Conservation (phyloP, 2,797 vertebrate species). For the Sciurus vulgaris region DNA sequence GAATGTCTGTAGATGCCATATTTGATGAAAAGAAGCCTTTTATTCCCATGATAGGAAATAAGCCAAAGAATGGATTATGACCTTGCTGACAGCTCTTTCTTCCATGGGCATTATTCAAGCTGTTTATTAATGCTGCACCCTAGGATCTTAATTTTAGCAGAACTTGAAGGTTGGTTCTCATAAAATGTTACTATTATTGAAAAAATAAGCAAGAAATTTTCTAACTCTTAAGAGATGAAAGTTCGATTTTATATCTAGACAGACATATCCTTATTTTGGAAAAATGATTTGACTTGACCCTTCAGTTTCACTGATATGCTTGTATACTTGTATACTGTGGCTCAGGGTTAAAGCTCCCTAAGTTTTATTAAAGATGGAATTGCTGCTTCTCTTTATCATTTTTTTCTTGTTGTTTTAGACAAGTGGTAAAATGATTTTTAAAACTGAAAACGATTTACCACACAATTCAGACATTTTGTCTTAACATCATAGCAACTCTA, state of each 20-base stretch:
- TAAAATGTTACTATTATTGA: not conserved
- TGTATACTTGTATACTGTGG: not conserved
- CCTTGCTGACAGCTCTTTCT: not conserved
- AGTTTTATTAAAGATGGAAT: not conserved
- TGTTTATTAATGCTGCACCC: not conserved
- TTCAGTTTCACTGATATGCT: not conserved
- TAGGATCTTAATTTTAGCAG: not conserved
- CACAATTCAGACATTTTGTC: not conserved
- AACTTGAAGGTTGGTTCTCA: not conserved
- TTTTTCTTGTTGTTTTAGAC: constrained; percentile 33
- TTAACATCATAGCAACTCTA: not conserved
- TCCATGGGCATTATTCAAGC: not conserved
- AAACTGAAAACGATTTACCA: not conserved
- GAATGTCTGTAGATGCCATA: not conserved
- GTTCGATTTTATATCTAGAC: not conserved
- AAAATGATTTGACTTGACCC: not conserved
- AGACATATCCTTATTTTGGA: not conserved
- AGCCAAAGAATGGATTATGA: not conserved
- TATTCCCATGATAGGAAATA: not conserved
- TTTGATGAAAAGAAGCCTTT: not conserved
- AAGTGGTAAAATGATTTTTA: not conserved
- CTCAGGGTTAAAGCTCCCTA: not conserved
- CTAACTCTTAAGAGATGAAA: not conserved
- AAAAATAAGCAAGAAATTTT: not conserved
- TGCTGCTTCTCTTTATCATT: not conserved